Evolutionary conservation across 2,797 vertebrate genomes (phyloP).

Genomic region (Chiroxiphia lanceolata): DNA sequence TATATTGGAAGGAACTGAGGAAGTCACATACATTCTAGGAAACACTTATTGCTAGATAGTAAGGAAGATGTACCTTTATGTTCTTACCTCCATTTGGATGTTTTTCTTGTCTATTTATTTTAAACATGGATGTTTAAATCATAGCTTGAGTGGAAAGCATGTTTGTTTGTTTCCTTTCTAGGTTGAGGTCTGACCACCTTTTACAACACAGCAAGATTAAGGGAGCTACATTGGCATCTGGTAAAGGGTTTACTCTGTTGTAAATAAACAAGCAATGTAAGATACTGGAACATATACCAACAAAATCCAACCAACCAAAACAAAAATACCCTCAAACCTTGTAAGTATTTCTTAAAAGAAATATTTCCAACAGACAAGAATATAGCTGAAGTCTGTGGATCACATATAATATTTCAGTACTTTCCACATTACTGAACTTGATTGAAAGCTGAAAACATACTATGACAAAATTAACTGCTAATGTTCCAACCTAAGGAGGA

Average conservation of each 20-base stretch:
- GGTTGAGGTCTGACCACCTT: not conserved
- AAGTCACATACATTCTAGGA: not conserved
- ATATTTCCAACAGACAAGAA: not conserved
- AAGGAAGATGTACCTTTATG: not conserved
- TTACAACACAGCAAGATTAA: not conserved
- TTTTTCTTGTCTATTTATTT: not conserved
- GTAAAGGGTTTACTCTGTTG: not conserved
- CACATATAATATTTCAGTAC: not conserved
- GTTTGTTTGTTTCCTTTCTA: not conserved
- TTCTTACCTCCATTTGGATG: not conserved
- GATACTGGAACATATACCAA: not conserved
- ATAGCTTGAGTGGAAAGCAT: not conserved
- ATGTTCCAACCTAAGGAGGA: not conserved
- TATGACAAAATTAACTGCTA: not conserved
- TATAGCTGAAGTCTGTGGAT: not conserved
- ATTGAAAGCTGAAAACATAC: not conserved
- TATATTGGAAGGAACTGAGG: not conserved
- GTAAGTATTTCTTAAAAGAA: not conserved
- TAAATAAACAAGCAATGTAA: not conserved
- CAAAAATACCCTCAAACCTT: fast-evolving
- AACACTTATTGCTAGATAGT: not conserved
- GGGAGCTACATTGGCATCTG: not conserved
- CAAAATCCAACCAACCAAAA: not conserved
- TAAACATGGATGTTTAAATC: not conserved
- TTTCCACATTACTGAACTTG: not conserved